Evolutionary conservation across 2,797 vertebrate genomes (phyloP).

Genomic region (Aphelocoma californica): DNA sequence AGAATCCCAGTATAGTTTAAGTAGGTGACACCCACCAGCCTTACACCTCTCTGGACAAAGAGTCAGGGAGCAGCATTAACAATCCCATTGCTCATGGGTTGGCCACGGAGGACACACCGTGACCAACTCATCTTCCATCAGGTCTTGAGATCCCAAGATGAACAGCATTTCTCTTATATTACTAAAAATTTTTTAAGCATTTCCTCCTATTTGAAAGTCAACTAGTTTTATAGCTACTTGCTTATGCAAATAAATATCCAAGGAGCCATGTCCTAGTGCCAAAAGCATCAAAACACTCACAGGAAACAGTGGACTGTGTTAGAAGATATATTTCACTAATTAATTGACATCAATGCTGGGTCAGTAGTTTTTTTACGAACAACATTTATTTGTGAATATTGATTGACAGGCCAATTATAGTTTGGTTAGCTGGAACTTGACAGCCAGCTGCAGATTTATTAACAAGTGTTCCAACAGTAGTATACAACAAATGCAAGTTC

Average conservation of each 20-base stretch:
- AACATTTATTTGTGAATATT: background rate
- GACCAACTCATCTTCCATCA: background rate
- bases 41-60: background rate
- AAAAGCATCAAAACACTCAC: slow-evolving; percentile 2
- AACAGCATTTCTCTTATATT: background rate
- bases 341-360: background rate
- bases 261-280: background rate
- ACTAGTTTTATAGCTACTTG: background rate
- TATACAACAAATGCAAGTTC: slow-evolving; percentile 36
- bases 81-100: background rate
- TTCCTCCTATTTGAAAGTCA: background rate
- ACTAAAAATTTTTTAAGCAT: background rate
- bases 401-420: background rate
- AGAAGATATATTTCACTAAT: background rate
- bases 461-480: slow-evolving; percentile 34
- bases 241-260: background rate
- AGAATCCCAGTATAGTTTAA: background rate
- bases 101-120: background rate
- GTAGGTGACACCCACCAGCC: background rate
- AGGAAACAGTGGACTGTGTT: background rate
- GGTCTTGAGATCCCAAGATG: background rate
- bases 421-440: background rate
- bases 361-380: background rate
- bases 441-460: slow-evolving; percentile 49
- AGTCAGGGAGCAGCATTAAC: background rate